Evolutionary conservation across 2,888 invertebrate genomes (phyloP).

Genomic region (Ectemnius cavifrons): DNA sequence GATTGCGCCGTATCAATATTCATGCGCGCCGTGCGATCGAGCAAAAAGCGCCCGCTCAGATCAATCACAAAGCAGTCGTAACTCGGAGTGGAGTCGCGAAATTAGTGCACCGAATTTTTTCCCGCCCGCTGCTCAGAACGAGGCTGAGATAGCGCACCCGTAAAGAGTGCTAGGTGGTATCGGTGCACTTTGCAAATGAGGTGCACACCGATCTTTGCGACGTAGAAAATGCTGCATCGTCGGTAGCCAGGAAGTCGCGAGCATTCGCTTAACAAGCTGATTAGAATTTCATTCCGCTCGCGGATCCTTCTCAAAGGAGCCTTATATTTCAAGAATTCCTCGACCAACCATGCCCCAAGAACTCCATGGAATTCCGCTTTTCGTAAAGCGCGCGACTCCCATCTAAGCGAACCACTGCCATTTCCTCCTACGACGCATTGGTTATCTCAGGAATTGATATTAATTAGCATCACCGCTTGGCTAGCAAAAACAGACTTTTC

Average conservation of each 20-base stretch:
- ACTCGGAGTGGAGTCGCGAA: too few species aligned
- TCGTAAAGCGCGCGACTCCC: conserved; percentile 29
- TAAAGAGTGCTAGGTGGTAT: not conserved
- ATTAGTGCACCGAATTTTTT: too few species aligned
- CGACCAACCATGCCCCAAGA: conserved; percentile 44
- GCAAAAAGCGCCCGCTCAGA: conserved; percentile 14
- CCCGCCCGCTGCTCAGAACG: not conserved
- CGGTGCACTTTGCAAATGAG: too few species aligned
- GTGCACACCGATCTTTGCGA: too few species aligned
- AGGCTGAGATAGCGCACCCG: not conserved
- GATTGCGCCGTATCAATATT: conserved; percentile 60
- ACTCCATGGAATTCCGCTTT: conserved; percentile 51
- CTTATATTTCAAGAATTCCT: conserved; percentile 49
- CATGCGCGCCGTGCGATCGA: conserved; percentile 44
- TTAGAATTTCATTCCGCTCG: conserved; percentile 47
- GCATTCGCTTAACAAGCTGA: conserved; percentile 49
- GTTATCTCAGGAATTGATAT: conserved; percentile 49
- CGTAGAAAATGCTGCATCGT: too few species aligned
- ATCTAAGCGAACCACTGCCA: conserved; percentile 34
- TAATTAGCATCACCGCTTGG: conserved; percentile 51
- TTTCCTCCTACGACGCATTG: conserved; percentile 46
- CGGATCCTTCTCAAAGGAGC: conserved; percentile 26
- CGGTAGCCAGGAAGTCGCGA: not conserved
- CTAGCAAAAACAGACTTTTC: conserved; percentile 28
- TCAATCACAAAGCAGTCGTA: conserved; percentile 31